phyloP scores from a whole-genome alignment of 2,113 vertebrate species.

The Spheniscus mendiculus region DNA sequence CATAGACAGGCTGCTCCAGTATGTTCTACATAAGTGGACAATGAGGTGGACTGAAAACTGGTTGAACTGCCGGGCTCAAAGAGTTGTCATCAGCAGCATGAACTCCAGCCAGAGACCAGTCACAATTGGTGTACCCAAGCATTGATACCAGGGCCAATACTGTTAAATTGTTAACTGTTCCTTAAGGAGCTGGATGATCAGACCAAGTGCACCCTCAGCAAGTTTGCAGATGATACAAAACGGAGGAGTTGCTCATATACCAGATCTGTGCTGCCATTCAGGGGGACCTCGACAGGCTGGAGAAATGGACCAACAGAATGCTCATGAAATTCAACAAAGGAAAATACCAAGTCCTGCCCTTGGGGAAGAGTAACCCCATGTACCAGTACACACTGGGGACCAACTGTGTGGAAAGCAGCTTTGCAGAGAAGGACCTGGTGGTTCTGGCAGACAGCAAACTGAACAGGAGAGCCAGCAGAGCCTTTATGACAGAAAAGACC shows the following conservation, averaged over 20 bases:
- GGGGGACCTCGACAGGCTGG: neutral
- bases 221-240: neutral
- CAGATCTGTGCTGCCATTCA: neutral
- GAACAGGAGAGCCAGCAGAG: neutral
- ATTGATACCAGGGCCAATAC: neutral
- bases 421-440: neutral
- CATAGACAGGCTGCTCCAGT: neutral
- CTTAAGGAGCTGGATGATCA: neutral
- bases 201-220: neutral
- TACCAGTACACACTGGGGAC: neutral
- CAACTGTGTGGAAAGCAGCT: neutral
- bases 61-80: neutral
- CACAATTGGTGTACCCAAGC: accelerated
- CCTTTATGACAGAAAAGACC: neutral
- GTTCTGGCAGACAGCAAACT: neutral
- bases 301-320: neutral
- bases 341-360: neutral
- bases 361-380: too few relatives aligned
- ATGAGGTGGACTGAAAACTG: neutral
- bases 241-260: neutral
- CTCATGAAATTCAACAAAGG: neutral
- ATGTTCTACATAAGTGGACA: neutral
- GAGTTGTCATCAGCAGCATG: neutral
- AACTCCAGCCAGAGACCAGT: neutral
- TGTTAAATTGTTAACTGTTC: neutral